Evolutionary conservation across 2,113 vertebrate genomes (phyloP), one percentile per base, ranked within the genome.

Genomic region (Buteo buteo): DNA sequence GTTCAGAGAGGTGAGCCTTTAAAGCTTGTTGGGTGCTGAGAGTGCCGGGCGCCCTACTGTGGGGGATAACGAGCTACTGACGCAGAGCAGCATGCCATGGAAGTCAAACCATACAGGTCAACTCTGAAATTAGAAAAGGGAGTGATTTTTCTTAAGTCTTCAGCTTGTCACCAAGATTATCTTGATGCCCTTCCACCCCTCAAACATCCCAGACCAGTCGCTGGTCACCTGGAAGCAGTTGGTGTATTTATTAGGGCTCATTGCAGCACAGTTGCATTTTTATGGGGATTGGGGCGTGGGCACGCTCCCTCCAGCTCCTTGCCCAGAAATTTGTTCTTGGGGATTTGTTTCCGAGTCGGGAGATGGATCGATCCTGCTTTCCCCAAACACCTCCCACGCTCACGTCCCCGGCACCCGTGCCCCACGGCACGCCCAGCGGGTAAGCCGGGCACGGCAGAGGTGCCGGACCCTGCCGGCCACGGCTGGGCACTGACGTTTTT

Each of bases 401-500:
- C 47, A 6, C 47, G 10, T 7, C 28, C 44, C 57, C 5, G 0
- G 28, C 49, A 36, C 72, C 31, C 5, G 7, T 9, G 1, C 55
- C 42, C 55, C 26, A 20, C 8, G 5, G 25, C 44, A 24, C 1
- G 0, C 9, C 16, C 44, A 9, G 8, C 2, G 1, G 55, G 58
- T 11, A 10, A 62, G 22, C 45, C 8, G 1, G 22, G 59, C 16
- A 11, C 2, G 1, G 42, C 55, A 21, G 54, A 34, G 22, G 29
- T 24, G n/a, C 34, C 0, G 0, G 65, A 40, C n/a, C 31, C 44
- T 40, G 4, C 29, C 1, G 8, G 24, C 44, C 3, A 2, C 1
- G 1, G 55, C 45, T 7, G 31, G 18, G 25, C 38, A 42, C 38
- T 3, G 5, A 36, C 7, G 2, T 8, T 50, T 49, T 22, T 3